Conservation (phyloP, 2,113 vertebrate species). For the Taxidea taxus region DNA sequence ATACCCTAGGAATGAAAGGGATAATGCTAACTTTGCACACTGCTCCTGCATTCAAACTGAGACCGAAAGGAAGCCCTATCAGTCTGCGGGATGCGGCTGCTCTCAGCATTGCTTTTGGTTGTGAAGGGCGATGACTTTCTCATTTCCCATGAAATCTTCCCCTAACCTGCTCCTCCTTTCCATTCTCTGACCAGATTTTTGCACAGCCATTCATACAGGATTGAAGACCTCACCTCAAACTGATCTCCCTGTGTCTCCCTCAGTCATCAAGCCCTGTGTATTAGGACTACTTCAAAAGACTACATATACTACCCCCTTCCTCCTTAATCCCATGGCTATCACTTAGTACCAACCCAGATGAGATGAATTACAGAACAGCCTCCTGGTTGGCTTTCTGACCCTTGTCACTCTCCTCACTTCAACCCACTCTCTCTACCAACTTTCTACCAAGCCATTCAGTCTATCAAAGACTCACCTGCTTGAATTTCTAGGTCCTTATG, state of each 20-base stretch:
- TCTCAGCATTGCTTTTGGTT: neutral
- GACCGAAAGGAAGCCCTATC: neutral
- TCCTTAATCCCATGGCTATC: neutral
- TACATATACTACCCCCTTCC: neutral
- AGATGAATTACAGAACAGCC: neutral
- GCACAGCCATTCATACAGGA: neutral
- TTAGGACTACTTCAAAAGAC: neutral
- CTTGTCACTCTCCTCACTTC: neutral
- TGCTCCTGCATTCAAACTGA: neutral
- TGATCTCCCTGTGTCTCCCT: neutral
- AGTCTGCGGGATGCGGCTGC: neutral
- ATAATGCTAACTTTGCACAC: neutral
- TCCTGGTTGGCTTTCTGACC: neutral
- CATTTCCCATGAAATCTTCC: neutral
- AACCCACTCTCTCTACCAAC: too few relatives aligned
- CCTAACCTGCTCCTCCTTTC: neutral
- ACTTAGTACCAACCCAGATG: neutral
- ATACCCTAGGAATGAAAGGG: neutral
- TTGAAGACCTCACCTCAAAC: neutral
- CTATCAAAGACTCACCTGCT: neutral
- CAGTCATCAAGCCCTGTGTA: neutral
- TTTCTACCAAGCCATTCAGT: neutral
- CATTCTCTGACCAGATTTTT: neutral
- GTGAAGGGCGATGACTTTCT: neutral
- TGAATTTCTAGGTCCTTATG: neutral